These are phyloP conservation scores for Leptinotarsa texana DNA, from an alignment of 1,140 invertebrate genomes.

Conservation along the genomic window DNA sequence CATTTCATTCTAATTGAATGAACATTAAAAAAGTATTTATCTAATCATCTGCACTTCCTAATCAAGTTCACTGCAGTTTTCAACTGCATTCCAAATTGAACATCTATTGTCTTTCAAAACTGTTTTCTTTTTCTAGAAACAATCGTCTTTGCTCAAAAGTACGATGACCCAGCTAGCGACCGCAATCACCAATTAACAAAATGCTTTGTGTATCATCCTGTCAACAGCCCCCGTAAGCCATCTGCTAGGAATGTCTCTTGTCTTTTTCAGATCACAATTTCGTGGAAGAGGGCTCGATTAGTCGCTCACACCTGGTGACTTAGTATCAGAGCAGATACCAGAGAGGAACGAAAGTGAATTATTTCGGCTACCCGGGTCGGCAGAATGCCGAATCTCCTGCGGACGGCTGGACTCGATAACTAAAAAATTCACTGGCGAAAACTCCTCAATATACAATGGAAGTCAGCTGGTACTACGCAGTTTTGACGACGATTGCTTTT, in stretches of 20 bases:
- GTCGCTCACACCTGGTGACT: slow-evolving; percentile 1
- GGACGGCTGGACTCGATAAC: neutral
- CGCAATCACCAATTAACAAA: slow-evolving; percentile 26
- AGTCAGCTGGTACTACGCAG: slow-evolving; percentile 1
- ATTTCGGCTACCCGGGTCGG: slow-evolving; percentile 19
- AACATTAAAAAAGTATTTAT: no score
- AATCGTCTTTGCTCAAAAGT: no score
- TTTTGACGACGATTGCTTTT: slow-evolving; percentile 50
- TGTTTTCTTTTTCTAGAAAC: no score
- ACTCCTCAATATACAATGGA: neutral
- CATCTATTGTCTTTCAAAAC: no score
- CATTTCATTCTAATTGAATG: no score
- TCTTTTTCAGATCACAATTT: neutral
- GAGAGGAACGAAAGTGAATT: neutral
- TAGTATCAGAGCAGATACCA: neutral
- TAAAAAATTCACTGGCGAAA: neutral
- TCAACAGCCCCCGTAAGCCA: no score
- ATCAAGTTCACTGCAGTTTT: no score
- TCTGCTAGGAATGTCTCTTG: neutral
- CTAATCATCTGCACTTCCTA: no score
- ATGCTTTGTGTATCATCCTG: neutral
- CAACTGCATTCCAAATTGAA: no score
- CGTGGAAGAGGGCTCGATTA: neutral
- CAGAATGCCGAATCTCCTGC: slow-evolving; percentile 13
- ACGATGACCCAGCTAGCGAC: neutral